These are phyloP conservation scores for Rhagoletis pomonella DNA, from an alignment of 1,140 invertebrate species.

Conservation along the genomic window DNA sequence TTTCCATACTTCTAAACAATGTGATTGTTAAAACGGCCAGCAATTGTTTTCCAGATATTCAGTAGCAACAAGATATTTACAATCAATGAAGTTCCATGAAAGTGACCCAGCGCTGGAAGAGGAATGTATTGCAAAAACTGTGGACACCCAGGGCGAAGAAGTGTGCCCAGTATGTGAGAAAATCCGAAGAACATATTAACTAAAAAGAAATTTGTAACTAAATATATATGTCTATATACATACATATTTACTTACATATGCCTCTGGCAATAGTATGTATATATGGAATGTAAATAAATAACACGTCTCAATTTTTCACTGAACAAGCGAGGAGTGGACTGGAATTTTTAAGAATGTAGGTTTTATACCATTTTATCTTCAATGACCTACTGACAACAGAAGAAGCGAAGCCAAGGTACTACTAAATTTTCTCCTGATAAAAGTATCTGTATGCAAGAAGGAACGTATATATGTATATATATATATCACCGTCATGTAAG, in stretches of 20 bases:
- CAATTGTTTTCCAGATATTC: constrained; percentile 9
- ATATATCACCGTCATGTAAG: too few species aligned
- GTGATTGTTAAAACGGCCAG: not conserved
- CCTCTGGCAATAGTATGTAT: too few species aligned
- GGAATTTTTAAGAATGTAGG: too few species aligned
- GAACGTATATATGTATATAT: too few species aligned
- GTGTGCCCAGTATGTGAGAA: not conserved
- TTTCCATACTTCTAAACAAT: not conserved
- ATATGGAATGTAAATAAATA: too few species aligned
- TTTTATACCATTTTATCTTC: too few species aligned
- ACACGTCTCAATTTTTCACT: too few species aligned
- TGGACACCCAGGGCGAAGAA: constrained; percentile 19
- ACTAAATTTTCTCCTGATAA: too few species aligned
- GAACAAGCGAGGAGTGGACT: too few species aligned
- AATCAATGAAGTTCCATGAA: constrained; percentile 42
- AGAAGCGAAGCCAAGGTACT: too few species aligned
- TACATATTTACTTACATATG: not conserved
- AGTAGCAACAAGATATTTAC: constrained; percentile 38
- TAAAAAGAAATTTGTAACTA: not conserved
- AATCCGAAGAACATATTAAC: not conserved
- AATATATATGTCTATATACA: not conserved
- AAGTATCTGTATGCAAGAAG: too few species aligned
- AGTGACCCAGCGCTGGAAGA: not conserved
- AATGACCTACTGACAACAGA: too few species aligned
- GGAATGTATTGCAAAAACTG: not conserved